Conservation (phyloP, 1,140 invertebrate species). For the Musca domestica region DNA sequence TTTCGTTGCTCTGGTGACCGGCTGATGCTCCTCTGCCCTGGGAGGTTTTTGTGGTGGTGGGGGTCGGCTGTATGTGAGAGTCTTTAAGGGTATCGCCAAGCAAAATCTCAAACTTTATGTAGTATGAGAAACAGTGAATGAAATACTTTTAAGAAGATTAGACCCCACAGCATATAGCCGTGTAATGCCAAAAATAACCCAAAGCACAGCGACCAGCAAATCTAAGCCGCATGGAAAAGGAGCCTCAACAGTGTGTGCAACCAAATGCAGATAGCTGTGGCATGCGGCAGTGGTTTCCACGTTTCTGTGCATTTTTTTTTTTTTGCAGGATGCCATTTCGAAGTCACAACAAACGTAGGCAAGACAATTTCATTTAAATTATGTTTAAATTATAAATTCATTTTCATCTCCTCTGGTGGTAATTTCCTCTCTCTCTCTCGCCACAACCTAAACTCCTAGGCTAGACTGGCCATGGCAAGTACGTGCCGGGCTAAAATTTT, state of each 20-base stretch:
- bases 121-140: conserved; percentile 15
- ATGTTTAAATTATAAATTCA: conserved; percentile 22
- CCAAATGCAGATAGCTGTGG: too few species aligned
- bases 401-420: background rate
- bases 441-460: background rate
- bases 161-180: background rate
- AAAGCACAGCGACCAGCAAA: too few species aligned
- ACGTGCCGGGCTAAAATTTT: too few species aligned
- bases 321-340: background rate
- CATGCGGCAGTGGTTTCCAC: too few species aligned
- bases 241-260: too few species aligned
- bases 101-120: conserved; percentile 13
- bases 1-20: too few species aligned
- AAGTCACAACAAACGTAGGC: conserved; percentile 8
- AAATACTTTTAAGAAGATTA: conserved; percentile 21
- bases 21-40: too few species aligned
- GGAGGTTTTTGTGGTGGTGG: background rate
- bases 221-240: too few species aligned
- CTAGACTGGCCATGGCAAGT: too few species aligned
- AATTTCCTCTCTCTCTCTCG: background rate
- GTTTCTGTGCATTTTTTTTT: too few species aligned
- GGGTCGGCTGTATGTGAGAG: conserved; percentile 11
- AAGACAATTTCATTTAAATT: conserved; percentile 21
- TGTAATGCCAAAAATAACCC: background rate
- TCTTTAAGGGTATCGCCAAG: conserved; percentile 12